Evolutionary conservation across 2,797 vertebrate species (phyloP), one percentile per base, ranked within the genome.

Genomic region (Paguma larvata): DNA sequence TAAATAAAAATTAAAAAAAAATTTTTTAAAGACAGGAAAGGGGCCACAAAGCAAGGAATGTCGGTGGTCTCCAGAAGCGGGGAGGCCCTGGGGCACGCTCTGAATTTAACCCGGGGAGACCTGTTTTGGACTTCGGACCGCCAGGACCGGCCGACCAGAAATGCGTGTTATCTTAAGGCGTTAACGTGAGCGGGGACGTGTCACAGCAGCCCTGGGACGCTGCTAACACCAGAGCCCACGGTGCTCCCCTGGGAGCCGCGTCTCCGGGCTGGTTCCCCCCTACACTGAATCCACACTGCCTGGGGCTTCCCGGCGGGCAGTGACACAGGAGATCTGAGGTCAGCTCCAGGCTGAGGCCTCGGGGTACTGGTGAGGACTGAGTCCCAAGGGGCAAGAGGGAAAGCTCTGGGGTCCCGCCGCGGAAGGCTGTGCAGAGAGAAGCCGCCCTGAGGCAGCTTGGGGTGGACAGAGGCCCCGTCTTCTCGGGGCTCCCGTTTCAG

Each of bases 401-500:
- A 51, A 30, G 51, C 41, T 32, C 4, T 19, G 32, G 11, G 3
- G 51, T 56, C 53, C 44, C 56, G 78, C 2, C 2, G 23, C 30
- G 53, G n/a, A n/a, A 8, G 41, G 44, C 32, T 15, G 0, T 1
- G 2, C 7, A 19, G n/a, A 53, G 13, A 94, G 38, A 21, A 34
- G 21, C 75, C 68, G 23, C 27, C 38, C 34, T 0, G 3, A 56
- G 38, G 30, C 14, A 48, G 79, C 5, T 2, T 77, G 85, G 46
- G 9, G 63, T 6, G 19, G 23, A 67, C 46, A 25, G 68, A 30
- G 38, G 2, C 41, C 14, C 27, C 12, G 72, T 8, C 53, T 79
- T 73, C 38, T 59, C 30, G 13, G 41, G 48, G 0, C 0, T 80
- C 23, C 32, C 0, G 1, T 0, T 18, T 34, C 32, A 67, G 41